Conservation (phyloP, 2,888 invertebrate species). For the Pseudococcus longispinus region DNA sequence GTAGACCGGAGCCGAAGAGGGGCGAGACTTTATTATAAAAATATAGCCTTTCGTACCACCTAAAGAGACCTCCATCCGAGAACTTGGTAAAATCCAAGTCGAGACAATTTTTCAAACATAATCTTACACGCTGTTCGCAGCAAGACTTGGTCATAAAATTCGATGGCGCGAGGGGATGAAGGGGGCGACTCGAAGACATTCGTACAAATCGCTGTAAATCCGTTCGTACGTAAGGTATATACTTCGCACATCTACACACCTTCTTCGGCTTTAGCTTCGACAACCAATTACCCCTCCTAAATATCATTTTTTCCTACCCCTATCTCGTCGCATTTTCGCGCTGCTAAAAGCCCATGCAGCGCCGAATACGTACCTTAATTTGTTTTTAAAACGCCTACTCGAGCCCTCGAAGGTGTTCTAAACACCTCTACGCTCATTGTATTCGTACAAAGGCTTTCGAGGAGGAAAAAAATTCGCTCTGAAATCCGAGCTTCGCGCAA, state of each 20-base stretch:
- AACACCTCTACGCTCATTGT: not conserved
- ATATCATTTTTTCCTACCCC: not conserved
- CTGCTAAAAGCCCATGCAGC: not conserved
- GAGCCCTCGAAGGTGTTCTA: not conserved
- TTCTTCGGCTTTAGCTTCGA: not conserved
- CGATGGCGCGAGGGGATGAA: not conserved
- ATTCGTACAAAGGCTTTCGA: not conserved
- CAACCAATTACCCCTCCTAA: not conserved
- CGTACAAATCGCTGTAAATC: not conserved
- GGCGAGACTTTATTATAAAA: not conserved
- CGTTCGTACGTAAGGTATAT: not conserved
- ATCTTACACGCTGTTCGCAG: slow-evolving; percentile 22
- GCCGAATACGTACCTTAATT: not conserved
- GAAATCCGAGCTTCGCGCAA: not conserved
- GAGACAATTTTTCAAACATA: not conserved
- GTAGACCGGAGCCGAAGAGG: not conserved
- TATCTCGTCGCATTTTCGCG: not conserved
- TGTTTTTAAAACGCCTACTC: not conserved
- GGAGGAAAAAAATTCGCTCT: not conserved
- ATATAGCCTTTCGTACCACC: slow-evolving; percentile 1
- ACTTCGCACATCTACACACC: too few relatives aligned
- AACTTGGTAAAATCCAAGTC: not conserved
- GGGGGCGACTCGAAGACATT: not conserved
- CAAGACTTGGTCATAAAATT: not conserved
- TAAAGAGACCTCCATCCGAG: slow-evolving; percentile 17